Evolutionary conservation across 2,797 vertebrate species (phyloP), one percentile per base, ranked within the genome.

Genomic region (Pampus argenteus): DNA sequence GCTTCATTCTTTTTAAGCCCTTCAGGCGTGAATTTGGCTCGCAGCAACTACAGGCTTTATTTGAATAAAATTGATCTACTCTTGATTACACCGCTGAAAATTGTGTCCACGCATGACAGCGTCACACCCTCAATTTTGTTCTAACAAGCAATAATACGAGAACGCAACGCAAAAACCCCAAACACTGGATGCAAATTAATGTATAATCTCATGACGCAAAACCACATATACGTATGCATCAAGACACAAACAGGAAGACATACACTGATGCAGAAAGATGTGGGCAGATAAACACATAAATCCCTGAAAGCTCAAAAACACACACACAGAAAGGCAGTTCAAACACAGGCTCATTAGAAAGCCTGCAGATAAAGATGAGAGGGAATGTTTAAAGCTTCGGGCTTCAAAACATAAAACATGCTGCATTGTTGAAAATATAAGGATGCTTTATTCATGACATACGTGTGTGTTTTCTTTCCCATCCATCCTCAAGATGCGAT

Each of bases 41-140:
- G 8, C 59, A 78, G 71, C 74, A 77, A 81, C 65, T 66, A 44
- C 40, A 5, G 65, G 75, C 60, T 77, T 76, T 81, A 80, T 86
- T 81, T 82, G 52, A 89, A 89, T 86, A 73, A 88, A 88, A 88
- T 88, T 66, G 40, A 87, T 88, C 71, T 62, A 18, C 78, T 81
- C 84, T 81, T 83, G 81, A 88, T 88, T 83, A 75, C 45, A 5
- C 66, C 2, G 22, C 74, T 71, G 71, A 83, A 86, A 87, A 84
- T 72, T 65, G 81, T 42, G 9, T 79, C 78, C 66, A 84, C 52
- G 62, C 86, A 82, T 69, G 75, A 64, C 66, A 51, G 77, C 71
- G 60, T 86, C 80, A 79, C 77, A 80, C 79, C 83, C 81, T 87
- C 79, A 86, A 86, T 89, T 89, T 81, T 88, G 78, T 75, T 83